Evolutionary conservation across 2,113 vertebrate species (phyloP), one percentile per base, ranked within the genome.

Genomic region (Elgaria multicarinata): DNA sequence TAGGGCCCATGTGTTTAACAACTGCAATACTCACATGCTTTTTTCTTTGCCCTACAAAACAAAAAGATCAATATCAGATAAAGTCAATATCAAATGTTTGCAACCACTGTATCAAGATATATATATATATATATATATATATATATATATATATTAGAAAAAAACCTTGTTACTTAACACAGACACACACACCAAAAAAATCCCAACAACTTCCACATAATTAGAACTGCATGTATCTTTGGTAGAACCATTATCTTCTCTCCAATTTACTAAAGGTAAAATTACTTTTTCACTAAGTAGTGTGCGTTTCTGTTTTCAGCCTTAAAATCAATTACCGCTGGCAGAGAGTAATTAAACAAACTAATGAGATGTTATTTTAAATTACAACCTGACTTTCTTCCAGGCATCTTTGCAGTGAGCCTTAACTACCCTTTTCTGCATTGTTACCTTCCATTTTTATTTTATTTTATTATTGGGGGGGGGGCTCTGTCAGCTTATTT

Each of bases 321-420:
- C 89, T 93, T 94, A 96, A 96, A 96, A 96, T 94, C 94, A 96
- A 96, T 97, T 97, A 95, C 69, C 91, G 44, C 86, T 93, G 88
- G 82, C 92, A 94, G 39, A 79, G 66, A 96, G 87, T 96, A 97
- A 97, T 97, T 97, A 97, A 97, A 92, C 91, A 83, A 95, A 91
- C 93, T 96, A 97, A 97, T 97, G 96, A 95, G 93, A 95, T 93
- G 95, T 92, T 97, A 95, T 95, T 96, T 96, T 95, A 96, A 96
- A 97, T 96, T 95, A 95, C 85, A 88, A 83, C 84, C 81, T 86
- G 90, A 89, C 87, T 96, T 95, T 90, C 86, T 93, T 95, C 94
- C 90, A 95, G 94, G 90, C 76, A 83, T 88, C 94, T 91, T 93
- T 55, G 1, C 66, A 94, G 87, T 92, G 92, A 96, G 84, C 18